Conservation (phyloP, 2,888 invertebrate genomes). For the Ceratothoa steindachneri region DNA sequence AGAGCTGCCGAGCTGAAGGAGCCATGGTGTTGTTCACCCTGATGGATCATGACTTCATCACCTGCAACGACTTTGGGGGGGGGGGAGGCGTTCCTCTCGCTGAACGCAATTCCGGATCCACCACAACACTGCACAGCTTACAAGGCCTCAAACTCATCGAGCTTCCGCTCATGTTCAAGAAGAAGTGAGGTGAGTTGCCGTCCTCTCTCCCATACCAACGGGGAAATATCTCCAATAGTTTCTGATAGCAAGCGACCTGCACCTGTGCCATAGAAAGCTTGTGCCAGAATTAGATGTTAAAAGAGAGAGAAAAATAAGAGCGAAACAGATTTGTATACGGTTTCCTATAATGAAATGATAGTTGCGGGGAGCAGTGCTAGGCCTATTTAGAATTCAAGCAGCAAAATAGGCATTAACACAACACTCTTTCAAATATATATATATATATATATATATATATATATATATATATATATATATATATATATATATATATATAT, state of each 20-base stretch:
- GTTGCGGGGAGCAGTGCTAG: too few relatives aligned
- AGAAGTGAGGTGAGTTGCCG: constrained; percentile 76
- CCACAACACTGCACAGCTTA: constrained; percentile 71
- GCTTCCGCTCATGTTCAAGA: constrained; percentile 80
- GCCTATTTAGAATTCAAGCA: too few relatives aligned
- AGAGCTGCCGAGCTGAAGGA: constrained; percentile 72
- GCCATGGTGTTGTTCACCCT: constrained; percentile 87
- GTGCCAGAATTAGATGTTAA: too few relatives aligned
- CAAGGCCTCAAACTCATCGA: constrained; percentile 80
- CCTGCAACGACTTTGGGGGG: constrained; percentile 94
- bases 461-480: constrained; percentile 18
- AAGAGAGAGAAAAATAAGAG: too few relatives aligned
- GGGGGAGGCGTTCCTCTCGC: constrained; percentile 80
- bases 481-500: constrained; percentile 25
- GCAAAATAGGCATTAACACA: too few relatives aligned
- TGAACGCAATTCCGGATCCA: constrained; percentile 72
- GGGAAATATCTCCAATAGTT: too few relatives aligned
- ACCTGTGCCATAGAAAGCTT: too few relatives aligned
- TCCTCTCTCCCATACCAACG: too few relatives aligned
- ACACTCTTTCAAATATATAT: constrained; percentile 9
- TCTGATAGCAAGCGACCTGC: too few relatives aligned
- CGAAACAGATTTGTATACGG: too few relatives aligned
- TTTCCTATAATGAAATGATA: too few relatives aligned
- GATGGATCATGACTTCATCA: constrained; percentile 95
- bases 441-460: constrained; percentile 7